A percentile compares a stretch with the other conserved stretches of the same genome.
These are phyloP conservation scores for Metacarcinus magister DNA, from an alignment of 2,888 invertebrate genomes.

Conservation along the genomic window DNA sequence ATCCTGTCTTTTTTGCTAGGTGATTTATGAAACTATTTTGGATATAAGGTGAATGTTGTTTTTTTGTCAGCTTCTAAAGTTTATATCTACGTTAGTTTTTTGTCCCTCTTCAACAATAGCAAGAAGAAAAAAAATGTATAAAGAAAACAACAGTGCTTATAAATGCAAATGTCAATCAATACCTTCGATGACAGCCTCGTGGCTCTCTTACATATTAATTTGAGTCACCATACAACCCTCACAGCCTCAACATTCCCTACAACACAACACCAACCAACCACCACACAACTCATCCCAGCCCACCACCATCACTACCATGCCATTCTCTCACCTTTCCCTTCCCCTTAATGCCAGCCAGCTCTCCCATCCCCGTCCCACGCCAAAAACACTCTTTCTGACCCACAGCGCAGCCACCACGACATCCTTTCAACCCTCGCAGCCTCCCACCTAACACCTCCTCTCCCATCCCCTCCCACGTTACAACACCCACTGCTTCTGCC, in stretches of 20 bases:
- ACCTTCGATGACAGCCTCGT: no score
- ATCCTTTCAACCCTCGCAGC: background rate
- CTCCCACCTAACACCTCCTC: conserved; percentile 5
- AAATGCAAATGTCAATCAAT: no score
- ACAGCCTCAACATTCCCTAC: background rate
- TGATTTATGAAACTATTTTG: background rate
- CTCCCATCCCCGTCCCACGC: background rate
- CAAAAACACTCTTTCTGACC: background rate
- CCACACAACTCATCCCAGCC: background rate
- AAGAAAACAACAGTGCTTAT: no score
- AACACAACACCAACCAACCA: background rate
- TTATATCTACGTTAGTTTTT: no score
- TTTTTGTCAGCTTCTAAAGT: background rate
- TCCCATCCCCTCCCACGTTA: background rate
- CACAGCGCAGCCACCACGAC: background rate
- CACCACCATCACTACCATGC: background rate
- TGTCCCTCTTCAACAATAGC: no score
- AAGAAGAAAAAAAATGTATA: no score
- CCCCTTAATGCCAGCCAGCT: background rate
- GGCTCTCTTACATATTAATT: no score
- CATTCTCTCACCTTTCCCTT: background rate
- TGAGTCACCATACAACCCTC: background rate
- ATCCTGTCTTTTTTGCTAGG: background rate
- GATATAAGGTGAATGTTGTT: background rate
- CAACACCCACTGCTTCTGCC: background rate